Evolutionary conservation across 1,140 invertebrate species (phyloP).

Genomic region (Drosophila orosa): DNA sequence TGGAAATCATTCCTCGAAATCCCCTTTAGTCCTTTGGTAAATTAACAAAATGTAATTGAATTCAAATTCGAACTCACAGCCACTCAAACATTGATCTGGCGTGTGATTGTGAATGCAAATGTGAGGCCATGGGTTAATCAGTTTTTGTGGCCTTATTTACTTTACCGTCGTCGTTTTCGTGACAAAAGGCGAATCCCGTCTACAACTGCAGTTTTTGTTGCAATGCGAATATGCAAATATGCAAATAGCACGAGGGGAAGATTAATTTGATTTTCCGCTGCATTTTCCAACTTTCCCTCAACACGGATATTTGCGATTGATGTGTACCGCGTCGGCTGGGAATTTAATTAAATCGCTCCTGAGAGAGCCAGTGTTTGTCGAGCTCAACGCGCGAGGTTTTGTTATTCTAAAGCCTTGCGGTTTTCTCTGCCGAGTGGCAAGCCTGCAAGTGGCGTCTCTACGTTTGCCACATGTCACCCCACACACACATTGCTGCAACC

Average conservation of each 20-base stretch:
- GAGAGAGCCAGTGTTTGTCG: background rate
- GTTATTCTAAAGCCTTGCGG: conserved; percentile 19
- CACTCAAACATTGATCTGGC: conserved; percentile 9
- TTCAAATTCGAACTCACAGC: background rate
- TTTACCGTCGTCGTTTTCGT: conserved; percentile 34
- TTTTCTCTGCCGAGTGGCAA: conserved; percentile 1
- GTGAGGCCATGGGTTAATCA: conserved; percentile 29
- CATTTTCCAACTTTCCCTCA: conserved; percentile 34
- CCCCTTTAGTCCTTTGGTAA: background rate
- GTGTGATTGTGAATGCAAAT: conserved; percentile 2
- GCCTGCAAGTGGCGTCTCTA: conserved; percentile 24
- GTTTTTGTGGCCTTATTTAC: conserved; percentile 45
- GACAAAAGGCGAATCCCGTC: conserved; percentile 35
- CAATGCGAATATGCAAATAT: conserved; percentile 51
- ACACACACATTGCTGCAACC: conserved; percentile 34
- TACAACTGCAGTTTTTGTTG: background rate
- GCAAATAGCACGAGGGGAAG: conserved; percentile 45
- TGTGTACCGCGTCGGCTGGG: conserved; percentile 4
- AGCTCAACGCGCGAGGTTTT: background rate
- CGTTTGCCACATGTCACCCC: conserved; percentile 16
- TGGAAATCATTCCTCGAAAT: background rate
- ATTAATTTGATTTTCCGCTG: conserved; percentile 65
- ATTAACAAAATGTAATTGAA: conserved; percentile 15
- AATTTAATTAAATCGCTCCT: conserved; percentile 43
- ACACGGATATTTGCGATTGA: conserved; percentile 22